Conservation (phyloP, 2,797 vertebrate genomes). For the Uromys caudimaculatus region DNA sequence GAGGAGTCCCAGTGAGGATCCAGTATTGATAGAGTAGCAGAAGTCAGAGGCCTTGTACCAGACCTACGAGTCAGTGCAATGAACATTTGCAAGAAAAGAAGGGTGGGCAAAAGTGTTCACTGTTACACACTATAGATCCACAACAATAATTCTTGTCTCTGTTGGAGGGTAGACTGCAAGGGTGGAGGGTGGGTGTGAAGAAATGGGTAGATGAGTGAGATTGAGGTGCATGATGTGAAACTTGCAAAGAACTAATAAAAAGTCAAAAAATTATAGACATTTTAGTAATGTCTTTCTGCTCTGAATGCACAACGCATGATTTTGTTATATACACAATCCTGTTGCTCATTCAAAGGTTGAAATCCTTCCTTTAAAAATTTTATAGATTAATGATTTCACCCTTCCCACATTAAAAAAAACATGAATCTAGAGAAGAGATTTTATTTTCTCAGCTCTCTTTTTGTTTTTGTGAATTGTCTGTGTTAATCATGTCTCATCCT, state of each 20-base stretch:
- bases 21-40: neutral
- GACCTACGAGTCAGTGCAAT: neutral
- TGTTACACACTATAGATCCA: neutral
- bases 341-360: neutral
- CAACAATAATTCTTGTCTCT: neutral
- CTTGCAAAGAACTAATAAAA: neutral
- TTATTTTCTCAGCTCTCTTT: neutral
- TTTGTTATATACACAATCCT: slow-evolving; percentile 40
- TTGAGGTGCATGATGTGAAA: neutral
- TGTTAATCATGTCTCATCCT: neutral
- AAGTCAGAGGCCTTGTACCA: neutral
- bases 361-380: neutral
- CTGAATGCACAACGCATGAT: neutral
- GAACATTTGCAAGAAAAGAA: neutral
- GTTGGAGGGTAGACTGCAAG: neutral
- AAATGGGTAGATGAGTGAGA: neutral
- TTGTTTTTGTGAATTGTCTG: neutral
- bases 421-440: neutral
- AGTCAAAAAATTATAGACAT: neutral
- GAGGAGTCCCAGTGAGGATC: neutral
- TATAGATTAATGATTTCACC: neutral
- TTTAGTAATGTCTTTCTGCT: neutral
- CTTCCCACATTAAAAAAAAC: neutral
- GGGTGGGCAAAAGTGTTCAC: neutral
- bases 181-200: too few relatives aligned